These are phyloP conservation scores for Cyprinodon diabolis DNA, from an alignment of 2,797 vertebrate genomes.

Conservation along the genomic window DNA sequence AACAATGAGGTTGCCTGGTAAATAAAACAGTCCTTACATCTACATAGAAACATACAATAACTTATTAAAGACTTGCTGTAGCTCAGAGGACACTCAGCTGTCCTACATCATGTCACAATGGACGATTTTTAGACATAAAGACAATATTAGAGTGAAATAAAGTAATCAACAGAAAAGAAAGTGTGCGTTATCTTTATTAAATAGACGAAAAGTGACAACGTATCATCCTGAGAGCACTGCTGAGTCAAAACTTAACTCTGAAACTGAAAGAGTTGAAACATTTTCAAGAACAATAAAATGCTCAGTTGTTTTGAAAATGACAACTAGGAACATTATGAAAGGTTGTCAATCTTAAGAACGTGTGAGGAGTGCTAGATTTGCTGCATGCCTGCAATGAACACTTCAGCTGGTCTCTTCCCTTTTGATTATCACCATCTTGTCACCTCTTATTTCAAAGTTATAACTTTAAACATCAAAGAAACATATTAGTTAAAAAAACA, in stretches of 20 bases:
- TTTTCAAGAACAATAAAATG: not conserved
- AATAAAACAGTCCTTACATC: too few species aligned
- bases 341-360: not conserved
- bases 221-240: not conserved
- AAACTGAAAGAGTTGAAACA: not conserved
- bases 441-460: not conserved
- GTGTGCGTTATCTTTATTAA: too few species aligned
- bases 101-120: too few species aligned
- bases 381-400: not conserved
- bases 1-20: too few species aligned
- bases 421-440: not conserved
- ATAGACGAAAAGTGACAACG: not conserved
- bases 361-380: not conserved
- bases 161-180: too few species aligned
- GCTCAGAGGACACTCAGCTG: too few species aligned
- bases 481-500: too few species aligned
- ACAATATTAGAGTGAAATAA: too few species aligned
- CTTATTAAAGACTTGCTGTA: too few species aligned
- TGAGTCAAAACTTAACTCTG: not conserved
- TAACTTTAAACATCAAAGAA: not conserved
- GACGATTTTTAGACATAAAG: too few species aligned
- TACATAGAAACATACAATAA: too few species aligned
- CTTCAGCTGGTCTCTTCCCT: not conserved
- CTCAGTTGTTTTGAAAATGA: not conserved
- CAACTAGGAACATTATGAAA: too few species aligned